Percentiles rank a stretch among this genome's conserved stretches.
phyloP scores from a whole-genome alignment of 2,888 invertebrate species.

The Nephrocerus scutellatus region DNA sequence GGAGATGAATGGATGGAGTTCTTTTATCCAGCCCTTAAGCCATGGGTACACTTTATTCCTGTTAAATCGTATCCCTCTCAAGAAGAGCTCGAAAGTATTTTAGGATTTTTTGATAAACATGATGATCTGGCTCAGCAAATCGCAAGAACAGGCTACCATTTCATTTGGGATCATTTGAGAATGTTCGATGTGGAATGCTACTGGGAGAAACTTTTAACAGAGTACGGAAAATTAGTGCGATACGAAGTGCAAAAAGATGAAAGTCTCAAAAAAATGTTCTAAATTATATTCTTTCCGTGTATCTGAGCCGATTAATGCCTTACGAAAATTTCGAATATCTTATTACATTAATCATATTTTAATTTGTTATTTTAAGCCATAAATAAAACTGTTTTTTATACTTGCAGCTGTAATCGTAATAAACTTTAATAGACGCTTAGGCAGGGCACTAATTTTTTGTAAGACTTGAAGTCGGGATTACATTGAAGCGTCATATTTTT shows the following conservation, averaged over 20 bases:
- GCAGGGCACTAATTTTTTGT: too few species aligned
- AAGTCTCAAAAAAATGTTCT: slow-evolving; percentile 52
- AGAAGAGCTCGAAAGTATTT: slow-evolving; percentile 62
- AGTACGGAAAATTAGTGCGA: slow-evolving; percentile 66
- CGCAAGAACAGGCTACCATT: slow-evolving; percentile 71
- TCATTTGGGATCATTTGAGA: slow-evolving; percentile 75
- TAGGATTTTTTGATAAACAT: slow-evolving; percentile 69
- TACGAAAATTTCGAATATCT: too few species aligned
- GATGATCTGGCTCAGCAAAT: slow-evolving; percentile 70
- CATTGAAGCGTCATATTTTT: too few species aligned
- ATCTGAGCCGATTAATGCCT: too few species aligned
- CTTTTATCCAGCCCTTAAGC: slow-evolving; percentile 81
- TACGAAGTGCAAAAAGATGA: slow-evolving; percentile 58
- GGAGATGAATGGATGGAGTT: slow-evolving; percentile 93
- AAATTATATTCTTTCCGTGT: neutral
- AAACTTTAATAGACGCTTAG: too few species aligned
- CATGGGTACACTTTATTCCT: slow-evolving; percentile 95
- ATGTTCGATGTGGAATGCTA: slow-evolving; percentile 80
- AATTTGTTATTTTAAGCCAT: too few species aligned
- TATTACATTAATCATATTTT: too few species aligned
- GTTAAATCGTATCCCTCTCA: slow-evolving; percentile 61
- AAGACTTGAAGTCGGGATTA: too few species aligned
- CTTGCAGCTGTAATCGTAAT: too few species aligned
- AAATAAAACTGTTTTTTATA: too few species aligned
- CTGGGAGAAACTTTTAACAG: slow-evolving; percentile 70